Evolutionary conservation across 2,888 invertebrate genomes (phyloP).

Genomic region (Nemurella pictetii): DNA sequence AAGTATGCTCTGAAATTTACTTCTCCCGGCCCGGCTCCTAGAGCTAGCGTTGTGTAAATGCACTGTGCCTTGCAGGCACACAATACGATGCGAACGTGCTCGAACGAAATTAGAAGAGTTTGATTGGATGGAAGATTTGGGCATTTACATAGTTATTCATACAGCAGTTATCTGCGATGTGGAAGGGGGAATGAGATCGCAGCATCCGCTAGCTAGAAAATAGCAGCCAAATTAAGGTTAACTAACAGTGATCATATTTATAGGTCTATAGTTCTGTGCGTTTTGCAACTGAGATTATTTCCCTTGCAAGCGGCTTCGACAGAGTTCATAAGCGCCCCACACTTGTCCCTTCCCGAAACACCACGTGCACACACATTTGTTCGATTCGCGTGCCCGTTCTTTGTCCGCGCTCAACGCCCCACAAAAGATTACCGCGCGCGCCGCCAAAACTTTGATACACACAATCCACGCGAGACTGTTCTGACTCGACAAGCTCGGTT

Average conservation of each 20-base stretch:
- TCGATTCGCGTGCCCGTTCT: neutral
- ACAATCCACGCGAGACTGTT: neutral
- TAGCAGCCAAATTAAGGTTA: neutral
- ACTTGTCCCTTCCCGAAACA: too few relatives aligned
- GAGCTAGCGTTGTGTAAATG: neutral
- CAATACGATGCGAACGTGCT: neutral
- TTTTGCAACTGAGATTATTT: neutral
- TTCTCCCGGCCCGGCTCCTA: neutral
- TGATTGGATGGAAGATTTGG: neutral
- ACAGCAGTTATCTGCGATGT: neutral
- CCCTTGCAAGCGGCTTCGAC: too few relatives aligned
- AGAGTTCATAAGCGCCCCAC: too few relatives aligned
- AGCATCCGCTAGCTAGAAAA: neutral
- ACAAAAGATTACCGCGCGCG: neutral
- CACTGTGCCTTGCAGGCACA: neutral
- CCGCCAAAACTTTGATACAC: neutral
- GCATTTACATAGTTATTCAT: neutral
- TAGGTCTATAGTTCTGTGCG: neutral
- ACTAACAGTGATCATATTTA: neutral
- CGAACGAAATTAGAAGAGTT: neutral
- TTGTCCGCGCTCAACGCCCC: neutral
- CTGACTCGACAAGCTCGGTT: neutral
- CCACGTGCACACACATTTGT: neutral
- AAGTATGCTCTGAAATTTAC: constrained; percentile 51
- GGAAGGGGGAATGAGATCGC: neutral